Base-by-base conservation (phyloP, 2,113 vertebrate species). In the Cebus imitator region DNA sequence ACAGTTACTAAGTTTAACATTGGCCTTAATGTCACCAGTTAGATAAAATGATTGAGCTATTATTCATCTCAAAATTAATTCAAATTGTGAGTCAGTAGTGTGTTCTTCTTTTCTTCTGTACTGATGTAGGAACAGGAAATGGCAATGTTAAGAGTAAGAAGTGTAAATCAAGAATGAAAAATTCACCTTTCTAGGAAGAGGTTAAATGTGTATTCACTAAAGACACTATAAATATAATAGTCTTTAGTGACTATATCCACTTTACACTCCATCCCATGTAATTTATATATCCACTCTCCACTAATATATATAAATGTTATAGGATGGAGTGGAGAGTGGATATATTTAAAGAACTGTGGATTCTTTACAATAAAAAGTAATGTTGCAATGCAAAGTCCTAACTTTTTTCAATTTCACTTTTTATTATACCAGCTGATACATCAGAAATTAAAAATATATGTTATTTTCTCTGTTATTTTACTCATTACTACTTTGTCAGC, bases 381-480 rank as follows among this genome's bases (percentile, higher is more conserved):
- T 52, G 32, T 35, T 73, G 17, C 6, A 57, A 85, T 8, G 11
- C 9, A 61, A 25, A 27, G 8, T 50, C 61, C 2, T n/a, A 55
- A 43, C 40, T 57, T 68, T 58, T 75, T 58, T 35, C 0, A 58
- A 13, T 90, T 37, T 58, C 11, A 45, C 40, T 91, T 83, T 87
- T 64, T 21, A 61, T 73, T 81, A 40, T 8, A 76, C 32, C 83
- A 94, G 16, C 35, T 76, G 16, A 94, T 83, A 10, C 0, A 82
- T 76, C 3, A 79, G n/a, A 72, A 58, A 57, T 55, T 95, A 58
- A 61, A 97, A 81, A 0, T 58, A 3, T 13, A 61, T 43, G 91
- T 68, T 6, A 32, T 92, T 73, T 95, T 16, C 78, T 68, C 64
- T 97, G 40, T 52, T 88, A 95, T 87, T 80, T 66, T 61, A 93